These are phyloP conservation scores for Heliconius aoede DNA, from an alignment of 2,888 invertebrate species.

Conservation along the genomic window DNA sequence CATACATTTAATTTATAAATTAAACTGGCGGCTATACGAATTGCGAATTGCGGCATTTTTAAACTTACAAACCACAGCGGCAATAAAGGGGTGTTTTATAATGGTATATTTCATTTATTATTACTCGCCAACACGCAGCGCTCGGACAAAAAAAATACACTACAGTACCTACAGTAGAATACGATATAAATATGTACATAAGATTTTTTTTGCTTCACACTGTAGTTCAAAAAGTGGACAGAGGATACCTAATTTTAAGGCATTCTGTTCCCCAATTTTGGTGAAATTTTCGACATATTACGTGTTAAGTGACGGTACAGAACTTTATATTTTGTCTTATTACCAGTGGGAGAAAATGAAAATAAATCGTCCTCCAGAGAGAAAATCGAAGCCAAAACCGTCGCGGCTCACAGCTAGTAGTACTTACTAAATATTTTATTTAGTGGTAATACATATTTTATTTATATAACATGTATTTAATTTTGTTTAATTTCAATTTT, in stretches of 20 bases:
- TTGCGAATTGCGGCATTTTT: slow-evolving; percentile 34
- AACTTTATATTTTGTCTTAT: not conserved
- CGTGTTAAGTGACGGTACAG: not conserved
- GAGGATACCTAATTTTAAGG: not conserved
- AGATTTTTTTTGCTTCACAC: no score
- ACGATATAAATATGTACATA: not conserved
- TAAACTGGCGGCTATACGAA: slow-evolving; percentile 31
- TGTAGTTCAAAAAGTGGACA: not conserved
- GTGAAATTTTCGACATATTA: no score
- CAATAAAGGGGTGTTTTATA: slow-evolving; percentile 49
- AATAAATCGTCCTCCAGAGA: no score
- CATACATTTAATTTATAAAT: slow-evolving; percentile 24
- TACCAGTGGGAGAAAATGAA: no score
- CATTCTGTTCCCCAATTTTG: not conserved
- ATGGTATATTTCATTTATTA: slow-evolving; percentile 50
- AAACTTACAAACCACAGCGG: slow-evolving; percentile 38
- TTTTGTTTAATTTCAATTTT: no score
- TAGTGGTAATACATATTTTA: no score
- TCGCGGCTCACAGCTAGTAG: no score
- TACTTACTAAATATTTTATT: no score
- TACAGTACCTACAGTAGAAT: not conserved
- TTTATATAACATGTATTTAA: no score
- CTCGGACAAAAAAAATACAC: slow-evolving; percentile 21
- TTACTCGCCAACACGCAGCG: slow-evolving; percentile 47
- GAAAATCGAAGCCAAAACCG: no score